Evolutionary conservation across 2,797 vertebrate species (phyloP).

Genomic region (Chaenodraco wilsoni): DNA sequence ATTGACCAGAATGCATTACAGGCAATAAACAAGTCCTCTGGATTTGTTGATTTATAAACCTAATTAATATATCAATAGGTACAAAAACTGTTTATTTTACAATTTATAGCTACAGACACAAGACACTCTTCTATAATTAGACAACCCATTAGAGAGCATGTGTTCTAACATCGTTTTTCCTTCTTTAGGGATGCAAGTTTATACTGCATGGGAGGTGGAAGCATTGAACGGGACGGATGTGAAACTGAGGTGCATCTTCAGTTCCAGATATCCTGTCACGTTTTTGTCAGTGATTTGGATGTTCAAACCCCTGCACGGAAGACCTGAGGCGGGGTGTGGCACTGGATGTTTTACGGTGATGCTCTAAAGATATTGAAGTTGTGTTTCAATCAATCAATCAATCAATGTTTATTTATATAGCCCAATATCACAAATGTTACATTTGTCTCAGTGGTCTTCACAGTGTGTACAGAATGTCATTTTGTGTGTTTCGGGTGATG

Average conservation of each 20-base stretch:
- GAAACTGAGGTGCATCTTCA: conserved; percentile 87
- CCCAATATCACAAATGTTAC: no score
- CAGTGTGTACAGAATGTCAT: no score
- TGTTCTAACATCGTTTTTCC: background rate
- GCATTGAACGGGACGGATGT: conserved; percentile 85
- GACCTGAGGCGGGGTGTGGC: conserved; percentile 76
- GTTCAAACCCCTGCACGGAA: conserved; percentile 80
- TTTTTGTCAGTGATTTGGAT: conserved; percentile 81
- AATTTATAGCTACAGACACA: background rate
- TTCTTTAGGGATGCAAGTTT: conserved; percentile 79
- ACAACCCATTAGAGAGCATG: background rate
- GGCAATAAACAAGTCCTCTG: background rate
- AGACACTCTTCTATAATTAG: background rate
- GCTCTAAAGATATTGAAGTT: background rate
- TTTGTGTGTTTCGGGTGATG: conserved; percentile 77
- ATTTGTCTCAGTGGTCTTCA: no score
- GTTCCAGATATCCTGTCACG: conserved; percentile 65
- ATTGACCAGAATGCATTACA: background rate
- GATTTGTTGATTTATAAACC: background rate
- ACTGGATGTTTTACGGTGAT: background rate
- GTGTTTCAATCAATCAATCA: no score
- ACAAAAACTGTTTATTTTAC: no score
- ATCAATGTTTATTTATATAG: no score
- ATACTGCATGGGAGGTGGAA: conserved; percentile 78
- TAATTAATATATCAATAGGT: no score